Evolutionary conservation across 2,797 vertebrate genomes (phyloP).

Genomic region (Aulostomus chinensis): DNA sequence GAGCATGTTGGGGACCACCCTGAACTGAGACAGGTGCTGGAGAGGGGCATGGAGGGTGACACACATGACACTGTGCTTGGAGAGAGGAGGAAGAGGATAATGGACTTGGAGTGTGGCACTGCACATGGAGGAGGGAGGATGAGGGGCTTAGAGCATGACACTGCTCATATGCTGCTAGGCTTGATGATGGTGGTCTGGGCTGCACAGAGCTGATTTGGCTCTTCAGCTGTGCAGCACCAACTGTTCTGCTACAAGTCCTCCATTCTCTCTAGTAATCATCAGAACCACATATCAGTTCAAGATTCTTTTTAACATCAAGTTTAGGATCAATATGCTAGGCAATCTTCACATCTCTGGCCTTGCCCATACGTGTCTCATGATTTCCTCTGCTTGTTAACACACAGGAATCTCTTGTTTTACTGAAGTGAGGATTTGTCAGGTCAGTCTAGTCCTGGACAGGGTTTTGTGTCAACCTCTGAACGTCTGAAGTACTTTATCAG

Average conservation of each 20-base stretch:
- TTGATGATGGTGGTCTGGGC: neutral
- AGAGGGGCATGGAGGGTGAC: neutral
- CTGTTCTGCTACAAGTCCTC: neutral
- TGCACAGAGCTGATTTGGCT: neutral
- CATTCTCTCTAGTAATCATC: slow-evolving; percentile 14
- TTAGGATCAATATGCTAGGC: slow-evolving; percentile 9
- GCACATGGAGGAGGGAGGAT: too few species aligned
- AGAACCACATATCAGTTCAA: slow-evolving; percentile 2
- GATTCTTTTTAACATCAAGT: slow-evolving; percentile 4
- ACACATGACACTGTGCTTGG: neutral
- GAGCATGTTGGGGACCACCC: neutral
- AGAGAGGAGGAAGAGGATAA: too few species aligned
- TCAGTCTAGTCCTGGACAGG: slow-evolving; percentile 28
- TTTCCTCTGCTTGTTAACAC: slow-evolving; percentile 30
- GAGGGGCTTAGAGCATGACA: neutral
- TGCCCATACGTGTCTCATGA: slow-evolving; percentile 20
- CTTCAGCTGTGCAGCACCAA: neutral
- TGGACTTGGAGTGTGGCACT: too few species aligned
- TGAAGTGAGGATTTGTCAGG: slow-evolving; percentile 23
- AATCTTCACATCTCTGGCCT: slow-evolving; percentile 25
- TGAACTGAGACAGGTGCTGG: neutral
- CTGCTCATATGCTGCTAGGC: neutral
- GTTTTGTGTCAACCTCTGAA: slow-evolving; percentile 21
- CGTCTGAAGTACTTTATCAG: neutral
- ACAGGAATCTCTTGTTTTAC: slow-evolving; percentile 11